A percentile compares a stretch with the other conserved stretches of the same genome.
These are phyloP conservation scores for Eudorcas thomsonii DNA, from an alignment of 2,113 vertebrate genomes.

Conservation along the genomic window DNA sequence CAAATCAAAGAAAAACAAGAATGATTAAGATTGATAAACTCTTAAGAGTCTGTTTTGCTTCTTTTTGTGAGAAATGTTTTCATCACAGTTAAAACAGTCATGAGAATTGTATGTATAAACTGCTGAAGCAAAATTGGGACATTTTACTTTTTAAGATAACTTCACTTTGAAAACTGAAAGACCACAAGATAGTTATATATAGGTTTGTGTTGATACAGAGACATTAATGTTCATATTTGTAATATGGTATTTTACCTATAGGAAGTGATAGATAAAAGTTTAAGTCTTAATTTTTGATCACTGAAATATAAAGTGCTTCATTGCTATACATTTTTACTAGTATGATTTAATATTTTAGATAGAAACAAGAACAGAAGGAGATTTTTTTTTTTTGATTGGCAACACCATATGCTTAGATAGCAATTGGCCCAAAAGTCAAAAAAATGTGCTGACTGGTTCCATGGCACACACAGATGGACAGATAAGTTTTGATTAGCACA, in stretches of 20 bases:
- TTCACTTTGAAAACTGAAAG: not conserved
- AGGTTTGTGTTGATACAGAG: not conserved
- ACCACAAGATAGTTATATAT: not conserved
- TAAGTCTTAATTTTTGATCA: not conserved
- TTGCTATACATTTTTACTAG: not conserved
- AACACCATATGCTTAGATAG: not conserved
- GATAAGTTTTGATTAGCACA: not conserved
- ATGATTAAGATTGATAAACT: not conserved
- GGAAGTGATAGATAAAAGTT: not conserved
- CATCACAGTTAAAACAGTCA: not conserved
- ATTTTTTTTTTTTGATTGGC: not conserved
- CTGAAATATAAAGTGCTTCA: not conserved
- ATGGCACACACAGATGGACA: not conserved
- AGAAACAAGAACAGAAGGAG: not conserved
- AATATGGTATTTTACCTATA: not conserved
- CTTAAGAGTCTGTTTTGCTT: not conserved
- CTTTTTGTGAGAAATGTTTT: not conserved
- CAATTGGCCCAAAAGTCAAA: not conserved
- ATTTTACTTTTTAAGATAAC: not conserved
- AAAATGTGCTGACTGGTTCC: not conserved
- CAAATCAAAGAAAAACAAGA: not conserved
- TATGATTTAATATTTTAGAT: not conserved
- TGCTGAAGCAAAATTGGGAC: not conserved
- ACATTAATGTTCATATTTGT: not conserved
- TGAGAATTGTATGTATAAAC: not conserved